phyloP scores from a whole-genome alignment of 2,888 invertebrate species.

The Lycia hirtaria region DNA sequence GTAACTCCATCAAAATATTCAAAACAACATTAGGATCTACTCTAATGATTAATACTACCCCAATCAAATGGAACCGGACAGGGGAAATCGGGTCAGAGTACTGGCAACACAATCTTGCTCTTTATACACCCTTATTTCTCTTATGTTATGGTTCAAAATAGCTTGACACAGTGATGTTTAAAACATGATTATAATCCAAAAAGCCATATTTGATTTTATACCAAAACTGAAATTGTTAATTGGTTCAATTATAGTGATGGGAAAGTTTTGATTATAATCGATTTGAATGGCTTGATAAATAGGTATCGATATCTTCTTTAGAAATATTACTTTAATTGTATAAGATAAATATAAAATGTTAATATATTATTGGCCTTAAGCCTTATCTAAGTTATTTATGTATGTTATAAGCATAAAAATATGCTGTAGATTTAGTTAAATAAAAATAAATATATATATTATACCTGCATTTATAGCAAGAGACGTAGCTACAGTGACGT shows the following conservation, averaged over 20 bases:
- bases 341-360: too few relatives aligned
- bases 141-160: neutral
- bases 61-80: slow-evolving; percentile 16
- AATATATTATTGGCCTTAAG: too few relatives aligned
- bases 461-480: too few relatives aligned
- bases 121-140: neutral
- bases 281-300: slow-evolving; percentile 5
- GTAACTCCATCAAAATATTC: slow-evolving; percentile 12
- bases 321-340: too few relatives aligned
- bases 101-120: slow-evolving; percentile 3
- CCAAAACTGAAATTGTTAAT: slow-evolving; percentile 13
- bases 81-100: slow-evolving; percentile 12
- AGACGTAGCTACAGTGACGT: too few relatives aligned
- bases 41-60: slow-evolving; percentile 16
- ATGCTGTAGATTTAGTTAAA: too few relatives aligned
- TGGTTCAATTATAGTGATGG: slow-evolving; percentile 7
- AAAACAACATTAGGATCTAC: slow-evolving; percentile 5
- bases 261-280: slow-evolving; percentile 7
- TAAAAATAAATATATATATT: too few relatives aligned
- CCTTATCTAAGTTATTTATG: too few relatives aligned
- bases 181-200: neutral
- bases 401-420: too few relatives aligned
- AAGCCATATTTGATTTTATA: slow-evolving; percentile 11
- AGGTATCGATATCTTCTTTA: too few relatives aligned
- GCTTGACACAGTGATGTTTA: neutral